Conservation (phyloP, 2,888 invertebrate genomes). For the Hirudinaria manillensis region DNA sequence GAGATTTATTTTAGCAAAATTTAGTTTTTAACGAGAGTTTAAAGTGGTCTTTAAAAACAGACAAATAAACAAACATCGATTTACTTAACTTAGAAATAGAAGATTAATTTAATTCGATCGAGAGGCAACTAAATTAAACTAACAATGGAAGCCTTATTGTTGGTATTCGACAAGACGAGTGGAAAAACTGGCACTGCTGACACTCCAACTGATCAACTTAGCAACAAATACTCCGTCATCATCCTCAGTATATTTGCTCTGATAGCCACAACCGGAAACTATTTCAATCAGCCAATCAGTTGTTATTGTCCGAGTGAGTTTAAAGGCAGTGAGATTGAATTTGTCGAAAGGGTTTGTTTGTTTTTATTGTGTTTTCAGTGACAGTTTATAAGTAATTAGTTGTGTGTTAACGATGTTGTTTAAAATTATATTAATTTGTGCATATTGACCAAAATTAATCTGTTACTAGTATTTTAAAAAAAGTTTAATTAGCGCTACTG, state of each 20-base stretch:
- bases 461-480: too few relatives aligned
- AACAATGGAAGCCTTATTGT: slow-evolving; percentile 19
- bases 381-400: too few relatives aligned
- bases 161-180: not conserved
- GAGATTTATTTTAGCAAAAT: too few relatives aligned
- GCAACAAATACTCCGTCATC: slow-evolving; percentile 36
- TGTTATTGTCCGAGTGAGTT: slow-evolving; percentile 41
- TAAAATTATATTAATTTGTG: not conserved
- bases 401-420: not conserved
- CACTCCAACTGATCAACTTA: slow-evolving; percentile 38
- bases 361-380: too few relatives aligned
- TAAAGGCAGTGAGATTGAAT: slow-evolving; percentile 37
- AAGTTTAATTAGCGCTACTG: too few relatives aligned
- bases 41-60: too few relatives aligned
- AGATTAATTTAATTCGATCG: too few relatives aligned
- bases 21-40: too few relatives aligned
- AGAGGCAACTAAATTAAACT: not conserved
- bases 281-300: slow-evolving; percentile 36
- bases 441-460: not conserved
- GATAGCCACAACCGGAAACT: slow-evolving; percentile 36
- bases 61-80: too few relatives aligned
- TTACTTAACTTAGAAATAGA: too few relatives aligned
- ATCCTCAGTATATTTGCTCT: slow-evolving; percentile 34
- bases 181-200: slow-evolving; percentile 36
- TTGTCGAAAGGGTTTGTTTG: slow-evolving; percentile 37